These are phyloP conservation scores for Enteromius fasciolatus DNA, from an alignment of 2,797 vertebrate genomes.

Conservation along the genomic window DNA sequence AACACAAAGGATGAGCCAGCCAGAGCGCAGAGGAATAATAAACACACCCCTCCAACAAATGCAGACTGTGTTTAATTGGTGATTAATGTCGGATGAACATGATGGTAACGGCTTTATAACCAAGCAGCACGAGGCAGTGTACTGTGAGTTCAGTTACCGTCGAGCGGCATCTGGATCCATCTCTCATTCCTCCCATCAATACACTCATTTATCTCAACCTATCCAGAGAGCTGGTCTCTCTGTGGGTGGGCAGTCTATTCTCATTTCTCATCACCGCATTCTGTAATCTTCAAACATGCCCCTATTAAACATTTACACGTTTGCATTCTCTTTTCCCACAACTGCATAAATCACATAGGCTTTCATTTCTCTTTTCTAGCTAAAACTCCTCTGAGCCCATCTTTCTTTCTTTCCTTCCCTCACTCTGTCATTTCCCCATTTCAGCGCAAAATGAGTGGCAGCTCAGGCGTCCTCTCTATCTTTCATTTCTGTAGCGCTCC, in stretches of 20 bases:
- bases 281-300: slow-evolving; percentile 21
- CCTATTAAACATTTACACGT: slow-evolving; percentile 45
- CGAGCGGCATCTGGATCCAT: slow-evolving; percentile 33
- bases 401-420: slow-evolving; percentile 24
- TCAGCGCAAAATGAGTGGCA: slow-evolving; percentile 44
- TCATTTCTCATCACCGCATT: slow-evolving; percentile 40
- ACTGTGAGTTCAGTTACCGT: slow-evolving; percentile 23
- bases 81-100: slow-evolving; percentile 67
- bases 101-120: slow-evolving; percentile 57
- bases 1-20: slow-evolving; percentile 54
- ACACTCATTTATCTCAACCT: slow-evolving; percentile 41
- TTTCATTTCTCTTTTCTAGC: slow-evolving; percentile 22
- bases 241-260: slow-evolving; percentile 34
- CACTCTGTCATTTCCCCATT: slow-evolving; percentile 40
- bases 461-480: slow-evolving; percentile 23
- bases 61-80: slow-evolving; percentile 69
- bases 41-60: slow-evolving; percentile 60
- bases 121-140: not conserved
- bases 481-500: slow-evolving; percentile 19
- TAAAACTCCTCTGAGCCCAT: slow-evolving; percentile 33
- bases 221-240: slow-evolving; percentile 21
- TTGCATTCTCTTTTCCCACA: not conserved
- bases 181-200: slow-evolving; percentile 35
- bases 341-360: slow-evolving; percentile 24
- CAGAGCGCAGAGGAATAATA: slow-evolving; percentile 57